These are phyloP conservation scores for Listronotus bonariensis DNA, from an alignment of 1,140 invertebrate species.

Conservation along the genomic window DNA sequence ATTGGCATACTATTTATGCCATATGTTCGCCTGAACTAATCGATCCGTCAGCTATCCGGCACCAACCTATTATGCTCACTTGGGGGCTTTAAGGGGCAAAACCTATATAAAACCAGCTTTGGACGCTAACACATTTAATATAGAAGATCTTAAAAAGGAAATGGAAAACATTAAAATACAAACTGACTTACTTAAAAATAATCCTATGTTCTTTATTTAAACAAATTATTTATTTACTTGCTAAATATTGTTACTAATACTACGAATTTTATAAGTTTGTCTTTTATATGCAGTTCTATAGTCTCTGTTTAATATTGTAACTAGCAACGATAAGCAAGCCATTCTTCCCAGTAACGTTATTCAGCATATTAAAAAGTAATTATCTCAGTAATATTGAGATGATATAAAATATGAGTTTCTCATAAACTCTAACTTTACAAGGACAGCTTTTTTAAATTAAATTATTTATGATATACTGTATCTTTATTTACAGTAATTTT, in stretches of 20 bases:
- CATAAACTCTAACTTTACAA: too few relatives aligned
- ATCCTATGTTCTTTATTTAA: constrained; percentile 30
- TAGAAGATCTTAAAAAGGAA: constrained; percentile 24
- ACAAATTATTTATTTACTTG: not conserved
- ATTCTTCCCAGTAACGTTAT: too few relatives aligned
- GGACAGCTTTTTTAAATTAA: too few relatives aligned
- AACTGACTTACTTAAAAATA: not conserved
- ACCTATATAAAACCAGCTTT: constrained; percentile 27
- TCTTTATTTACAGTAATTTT: too few relatives aligned
- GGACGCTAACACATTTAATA: constrained; percentile 16
- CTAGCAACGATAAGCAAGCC: too few relatives aligned
- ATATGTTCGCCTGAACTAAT: constrained; percentile 83
- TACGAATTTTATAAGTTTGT: too few relatives aligned
- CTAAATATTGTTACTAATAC: not conserved
- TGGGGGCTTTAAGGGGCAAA: constrained; percentile 76
- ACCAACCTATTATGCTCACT: constrained; percentile 91
- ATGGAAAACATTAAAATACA: constrained; percentile 17
- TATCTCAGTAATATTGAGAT: too few relatives aligned
- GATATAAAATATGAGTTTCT: too few relatives aligned
- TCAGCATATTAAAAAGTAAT: too few relatives aligned
- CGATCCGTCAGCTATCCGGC: constrained; percentile 88
- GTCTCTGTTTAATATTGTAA: too few relatives aligned
- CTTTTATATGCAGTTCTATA: too few relatives aligned
- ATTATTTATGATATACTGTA: too few relatives aligned
- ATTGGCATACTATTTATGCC: constrained; percentile 84